Conservation (phyloP, 2,113 vertebrate genomes). For the Anhinga anhinga region DNA sequence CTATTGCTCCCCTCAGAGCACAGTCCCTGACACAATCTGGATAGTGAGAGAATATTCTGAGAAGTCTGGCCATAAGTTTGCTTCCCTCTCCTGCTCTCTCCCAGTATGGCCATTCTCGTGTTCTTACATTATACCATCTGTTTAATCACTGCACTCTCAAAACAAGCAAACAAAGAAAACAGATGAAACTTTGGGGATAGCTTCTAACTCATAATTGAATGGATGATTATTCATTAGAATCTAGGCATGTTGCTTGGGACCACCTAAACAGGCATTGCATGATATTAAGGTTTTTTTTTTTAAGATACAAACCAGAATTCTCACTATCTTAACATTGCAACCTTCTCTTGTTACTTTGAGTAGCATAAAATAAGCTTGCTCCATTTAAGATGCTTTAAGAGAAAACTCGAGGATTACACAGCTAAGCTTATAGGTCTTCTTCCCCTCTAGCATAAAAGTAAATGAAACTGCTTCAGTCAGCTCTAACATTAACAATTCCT, state of each 20-base stretch:
- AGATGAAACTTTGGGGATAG: slow-evolving; percentile 49
- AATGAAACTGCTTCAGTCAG: not conserved
- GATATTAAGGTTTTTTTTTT: not conserved
- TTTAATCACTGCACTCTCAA: slow-evolving; percentile 5
- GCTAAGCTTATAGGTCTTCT: not conserved
- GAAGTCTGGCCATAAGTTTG: not conserved
- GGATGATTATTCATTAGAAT: slow-evolving; percentile 57
- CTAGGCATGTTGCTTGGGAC: slow-evolving; percentile 53
- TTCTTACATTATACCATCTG: not conserved
- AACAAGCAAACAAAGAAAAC: slow-evolving; percentile 36
- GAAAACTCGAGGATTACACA: not conserved
- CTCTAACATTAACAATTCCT: not conserved
- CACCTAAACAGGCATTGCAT: not conserved
- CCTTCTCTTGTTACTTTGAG: slow-evolving; percentile 35
- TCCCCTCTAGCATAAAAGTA: not conserved
- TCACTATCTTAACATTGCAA: not conserved
- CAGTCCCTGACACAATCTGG: not conserved
- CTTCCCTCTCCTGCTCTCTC: not conserved
- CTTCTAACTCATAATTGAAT: slow-evolving; percentile 58
- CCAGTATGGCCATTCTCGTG: not conserved
- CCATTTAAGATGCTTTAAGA: not conserved
- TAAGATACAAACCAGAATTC: not conserved
- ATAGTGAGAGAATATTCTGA: not conserved
- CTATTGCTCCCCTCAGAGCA: not conserved
- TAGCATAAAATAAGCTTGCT: slow-evolving; percentile 44